A percentile compares a stretch with the other conserved stretches of the same genome.
phyloP scores from a whole-genome alignment of 2,888 invertebrate species.

The Nebria brevicollis region DNA sequence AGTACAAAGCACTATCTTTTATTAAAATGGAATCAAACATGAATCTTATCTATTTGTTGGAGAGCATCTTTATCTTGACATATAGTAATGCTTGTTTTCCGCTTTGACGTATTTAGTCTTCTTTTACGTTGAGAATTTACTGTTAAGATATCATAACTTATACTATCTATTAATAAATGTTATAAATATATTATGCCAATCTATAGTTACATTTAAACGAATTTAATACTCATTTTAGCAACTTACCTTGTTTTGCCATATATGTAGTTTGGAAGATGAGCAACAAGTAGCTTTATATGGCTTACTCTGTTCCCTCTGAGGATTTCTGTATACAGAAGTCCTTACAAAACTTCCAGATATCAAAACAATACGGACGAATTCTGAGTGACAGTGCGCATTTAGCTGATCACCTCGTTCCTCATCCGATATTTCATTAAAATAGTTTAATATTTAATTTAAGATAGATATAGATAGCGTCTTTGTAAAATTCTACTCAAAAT shows the following conservation, averaged over 20 bases:
- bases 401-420: conserved; percentile 31
- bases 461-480: too few species aligned
- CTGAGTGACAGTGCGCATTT: conserved; percentile 17
- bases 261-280: conserved; percentile 4
- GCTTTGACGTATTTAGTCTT: background rate
- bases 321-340: background rate
- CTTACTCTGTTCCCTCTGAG: conserved; percentile 21
- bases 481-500: too few species aligned
- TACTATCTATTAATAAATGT: too few species aligned
- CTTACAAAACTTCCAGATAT: background rate
- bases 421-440: conserved; percentile 6
- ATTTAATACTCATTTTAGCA: too few species aligned
- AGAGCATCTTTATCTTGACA: background rate
- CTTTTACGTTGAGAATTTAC: too few species aligned
- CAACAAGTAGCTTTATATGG: conserved; percentile 27
- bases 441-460: too few species aligned
- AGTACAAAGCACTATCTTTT: background rate
- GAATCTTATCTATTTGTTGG: background rate
- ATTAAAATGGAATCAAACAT: background rate
- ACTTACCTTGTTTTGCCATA: background rate
- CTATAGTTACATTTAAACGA: too few species aligned
- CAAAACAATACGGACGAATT: conserved; percentile 17
- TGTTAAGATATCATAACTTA: too few species aligned
- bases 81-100: background rate
- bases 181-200: too few species aligned